Evolutionary conservation across 2,888 invertebrate species (phyloP).

Genomic region (Sinotaia quadrata): DNA sequence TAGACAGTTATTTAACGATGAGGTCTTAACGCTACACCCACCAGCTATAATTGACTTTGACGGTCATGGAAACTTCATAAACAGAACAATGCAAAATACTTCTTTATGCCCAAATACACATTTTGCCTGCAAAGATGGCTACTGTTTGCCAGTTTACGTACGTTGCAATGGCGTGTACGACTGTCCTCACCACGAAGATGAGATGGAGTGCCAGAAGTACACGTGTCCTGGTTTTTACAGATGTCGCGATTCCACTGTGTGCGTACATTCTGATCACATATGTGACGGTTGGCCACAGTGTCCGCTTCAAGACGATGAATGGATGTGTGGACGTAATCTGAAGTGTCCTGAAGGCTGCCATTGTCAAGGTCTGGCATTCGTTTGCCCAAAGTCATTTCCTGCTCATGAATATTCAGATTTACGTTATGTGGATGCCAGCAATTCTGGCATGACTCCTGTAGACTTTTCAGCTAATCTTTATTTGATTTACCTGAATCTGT

Average conservation of each 20-base stretch:
- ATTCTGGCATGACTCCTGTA: not conserved
- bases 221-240: constrained; percentile 19
- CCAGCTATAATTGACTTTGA: constrained; percentile 13
- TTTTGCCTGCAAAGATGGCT: constrained; percentile 5
- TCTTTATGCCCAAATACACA: constrained; percentile 15
- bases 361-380: constrained; percentile 23
- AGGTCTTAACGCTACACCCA: not conserved
- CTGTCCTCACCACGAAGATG: constrained; percentile 23
- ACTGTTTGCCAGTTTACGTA: constrained; percentile 27
- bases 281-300: constrained; percentile 24
- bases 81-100: not conserved
- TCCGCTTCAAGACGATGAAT: constrained; percentile 23
- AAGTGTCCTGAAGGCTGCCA: constrained; percentile 17
- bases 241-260: constrained; percentile 19
- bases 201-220: constrained; percentile 7
- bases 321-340: constrained; percentile 9
- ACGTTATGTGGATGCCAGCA: constrained; percentile 16
- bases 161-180: constrained; percentile 26
- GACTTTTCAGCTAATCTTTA: not conserved
- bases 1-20: not conserved
- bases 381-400: not conserved
- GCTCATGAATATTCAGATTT: not conserved
- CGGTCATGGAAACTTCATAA: constrained; percentile 4
- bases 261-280: constrained; percentile 19
- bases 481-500: constrained; percentile 11